Conservation (phyloP, 2,113 vertebrate genomes). For the Noturus placidus region DNA sequence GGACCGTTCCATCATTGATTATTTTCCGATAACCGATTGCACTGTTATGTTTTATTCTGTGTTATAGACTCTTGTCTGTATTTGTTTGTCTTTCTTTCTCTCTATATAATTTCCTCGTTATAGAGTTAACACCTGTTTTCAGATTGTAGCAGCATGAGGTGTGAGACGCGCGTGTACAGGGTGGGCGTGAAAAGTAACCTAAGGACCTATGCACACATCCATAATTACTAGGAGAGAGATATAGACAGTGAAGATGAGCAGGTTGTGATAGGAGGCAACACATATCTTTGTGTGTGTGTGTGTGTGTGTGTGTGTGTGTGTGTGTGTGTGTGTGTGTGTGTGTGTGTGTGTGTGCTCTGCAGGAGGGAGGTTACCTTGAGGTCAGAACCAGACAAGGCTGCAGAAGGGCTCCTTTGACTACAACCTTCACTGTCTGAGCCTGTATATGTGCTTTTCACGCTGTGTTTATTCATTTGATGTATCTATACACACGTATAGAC, state of each 20-base stretch:
- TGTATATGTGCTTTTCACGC: neutral
- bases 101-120: neutral
- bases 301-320: neutral
- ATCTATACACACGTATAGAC: neutral
- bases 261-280: neutral
- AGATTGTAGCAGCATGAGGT: neutral
- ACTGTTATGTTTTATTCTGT: neutral
- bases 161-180: neutral
- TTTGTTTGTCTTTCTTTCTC: neutral
- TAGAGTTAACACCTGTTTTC: neutral
- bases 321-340: neutral
- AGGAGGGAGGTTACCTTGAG: neutral
- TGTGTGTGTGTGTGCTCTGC: neutral
- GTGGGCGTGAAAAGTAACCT: neutral
- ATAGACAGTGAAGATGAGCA: neutral
- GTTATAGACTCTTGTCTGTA: neutral
- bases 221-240: constrained; percentile 2
- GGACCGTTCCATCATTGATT: neutral
- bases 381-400: neutral
- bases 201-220: neutral
- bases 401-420: neutral
- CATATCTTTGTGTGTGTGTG: neutral
- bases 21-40: neutral
- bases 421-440: neutral
- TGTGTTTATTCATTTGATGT: neutral